These are phyloP conservation scores for Eptesicus fuscus DNA, from an alignment of 2,113 vertebrate species.

Conservation along the genomic window DNA sequence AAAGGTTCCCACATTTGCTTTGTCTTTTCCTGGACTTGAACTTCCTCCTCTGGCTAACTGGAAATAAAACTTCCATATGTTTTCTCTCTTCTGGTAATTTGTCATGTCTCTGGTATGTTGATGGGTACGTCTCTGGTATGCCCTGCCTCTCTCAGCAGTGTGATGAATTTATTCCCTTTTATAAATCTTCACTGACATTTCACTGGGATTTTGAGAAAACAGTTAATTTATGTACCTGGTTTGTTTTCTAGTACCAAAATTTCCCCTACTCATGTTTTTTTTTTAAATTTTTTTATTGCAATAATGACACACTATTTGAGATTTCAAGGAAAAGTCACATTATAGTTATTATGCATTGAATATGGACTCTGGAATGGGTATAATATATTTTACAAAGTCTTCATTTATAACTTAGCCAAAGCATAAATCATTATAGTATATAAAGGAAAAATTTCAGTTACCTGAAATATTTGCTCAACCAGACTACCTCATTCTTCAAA, in stretches of 20 bases:
- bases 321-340: not conserved
- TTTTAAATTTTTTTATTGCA: not conserved
- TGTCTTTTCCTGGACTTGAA: not conserved
- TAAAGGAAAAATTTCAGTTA: not conserved
- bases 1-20: not conserved
- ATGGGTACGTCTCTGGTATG: not conserved
- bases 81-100: not conserved
- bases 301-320: not conserved
- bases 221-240: not conserved
- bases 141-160: not conserved
- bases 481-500: not conserved
- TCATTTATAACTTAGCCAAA: not conserved
- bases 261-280: not conserved
- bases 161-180: not conserved
- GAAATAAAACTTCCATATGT: not conserved
- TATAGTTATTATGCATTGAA: not conserved
- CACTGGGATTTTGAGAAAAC: constrained; percentile 6
- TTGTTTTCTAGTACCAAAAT: not conserved
- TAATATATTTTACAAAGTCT: not conserved
- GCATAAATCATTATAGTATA: not conserved
- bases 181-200: not conserved
- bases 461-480: not conserved
- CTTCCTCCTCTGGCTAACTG: not conserved
- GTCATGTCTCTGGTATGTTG: not conserved
- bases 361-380: not conserved